Percentiles rank a stretch among this genome's conserved stretches.
Conservation (phyloP, 1,140 invertebrate genomes). For the Nebria ingens region DNA sequence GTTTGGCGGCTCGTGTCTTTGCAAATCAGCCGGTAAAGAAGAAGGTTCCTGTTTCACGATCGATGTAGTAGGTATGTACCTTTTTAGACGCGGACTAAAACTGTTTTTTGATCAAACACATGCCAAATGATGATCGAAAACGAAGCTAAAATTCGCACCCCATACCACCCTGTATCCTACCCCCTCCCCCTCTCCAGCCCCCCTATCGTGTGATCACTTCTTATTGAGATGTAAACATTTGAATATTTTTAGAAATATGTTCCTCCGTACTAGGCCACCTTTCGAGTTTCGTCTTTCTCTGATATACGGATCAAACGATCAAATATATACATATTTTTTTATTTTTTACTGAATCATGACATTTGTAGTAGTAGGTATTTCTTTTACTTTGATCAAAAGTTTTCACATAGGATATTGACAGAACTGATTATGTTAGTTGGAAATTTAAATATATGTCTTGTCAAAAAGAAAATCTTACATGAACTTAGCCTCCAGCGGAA, state of each 20-base stretch:
- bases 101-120: not conserved
- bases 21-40: not conserved
- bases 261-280: no score
- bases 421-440: no score
- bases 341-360: not conserved
- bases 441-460: no score
- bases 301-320: not conserved
- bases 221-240: constrained; percentile 9
- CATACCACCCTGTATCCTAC: no score
- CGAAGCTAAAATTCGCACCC: not conserved
- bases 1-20: not conserved
- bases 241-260: not conserved
- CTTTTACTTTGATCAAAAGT: not conserved
- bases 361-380: no score
- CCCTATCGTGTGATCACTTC: constrained; percentile 5
- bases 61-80: not conserved
- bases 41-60: no score
- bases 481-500: no score
- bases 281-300: no score
- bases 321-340: not conserved
- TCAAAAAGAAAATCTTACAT: no score
- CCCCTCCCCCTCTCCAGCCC: no score
- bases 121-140: no score
- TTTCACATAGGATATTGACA: no score
- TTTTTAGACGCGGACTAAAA: not conserved